Conservation (phyloP, 2,113 vertebrate genomes). For the Seriola rivoliana region DNA sequence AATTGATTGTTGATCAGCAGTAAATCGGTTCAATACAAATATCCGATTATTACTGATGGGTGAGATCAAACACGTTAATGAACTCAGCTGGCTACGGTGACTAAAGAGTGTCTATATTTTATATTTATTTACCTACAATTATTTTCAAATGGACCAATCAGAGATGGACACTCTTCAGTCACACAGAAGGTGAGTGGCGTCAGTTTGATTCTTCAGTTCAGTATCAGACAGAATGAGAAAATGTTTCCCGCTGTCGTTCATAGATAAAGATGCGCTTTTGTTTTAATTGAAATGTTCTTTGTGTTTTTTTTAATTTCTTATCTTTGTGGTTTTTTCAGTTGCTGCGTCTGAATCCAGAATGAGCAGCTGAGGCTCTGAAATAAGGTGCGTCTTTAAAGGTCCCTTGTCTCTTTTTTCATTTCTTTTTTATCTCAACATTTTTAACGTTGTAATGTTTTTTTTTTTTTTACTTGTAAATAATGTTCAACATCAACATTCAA, state of each 20-base stretch:
- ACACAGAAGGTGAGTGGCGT: constrained; percentile 22
- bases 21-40: background rate
- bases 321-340: constrained; percentile 29
- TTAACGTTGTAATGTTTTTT: no score
- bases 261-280: no score
- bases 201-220: no score
- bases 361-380: background rate
- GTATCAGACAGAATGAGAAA: no score
- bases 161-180: background rate
- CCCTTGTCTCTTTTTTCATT: background rate
- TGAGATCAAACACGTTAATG: background rate
- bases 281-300: no score
- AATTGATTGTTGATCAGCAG: background rate
- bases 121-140: background rate
- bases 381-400: background rate
- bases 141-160: background rate
- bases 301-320: background rate
- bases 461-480: no score
- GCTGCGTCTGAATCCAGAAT: background rate
- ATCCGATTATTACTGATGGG: no score
- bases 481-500: no score
- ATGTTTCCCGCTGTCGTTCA: no score
- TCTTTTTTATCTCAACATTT: no score
- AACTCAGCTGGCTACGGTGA: background rate
- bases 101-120: background rate